Conservation (phyloP, 2,888 invertebrate species). For the Metopia argyrocephala region DNA sequence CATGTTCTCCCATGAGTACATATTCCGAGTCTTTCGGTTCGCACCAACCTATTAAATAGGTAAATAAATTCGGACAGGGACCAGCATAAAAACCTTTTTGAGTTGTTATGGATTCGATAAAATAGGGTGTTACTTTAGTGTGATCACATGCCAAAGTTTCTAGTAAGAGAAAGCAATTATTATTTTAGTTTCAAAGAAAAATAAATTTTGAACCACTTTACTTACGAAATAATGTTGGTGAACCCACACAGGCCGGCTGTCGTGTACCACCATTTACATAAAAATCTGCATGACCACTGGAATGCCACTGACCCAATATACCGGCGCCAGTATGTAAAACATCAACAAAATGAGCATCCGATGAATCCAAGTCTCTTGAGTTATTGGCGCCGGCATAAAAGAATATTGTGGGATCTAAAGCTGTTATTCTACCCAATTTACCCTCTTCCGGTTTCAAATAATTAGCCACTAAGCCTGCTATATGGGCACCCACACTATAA, state of each 20-base stretch:
- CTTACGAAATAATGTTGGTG: slow-evolving; percentile 90
- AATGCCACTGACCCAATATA: slow-evolving; percentile 93
- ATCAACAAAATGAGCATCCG: slow-evolving; percentile 91
- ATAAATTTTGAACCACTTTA: slow-evolving; percentile 11
- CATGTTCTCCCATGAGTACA: slow-evolving; percentile 92
- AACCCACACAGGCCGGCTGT: slow-evolving; percentile 91
- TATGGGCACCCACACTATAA: slow-evolving; percentile 92
- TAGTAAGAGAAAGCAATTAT: slow-evolving; percentile 72
- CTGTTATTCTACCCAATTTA: slow-evolving; percentile 90
- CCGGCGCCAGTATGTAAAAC: slow-evolving; percentile 92
- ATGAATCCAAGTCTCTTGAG: slow-evolving; percentile 87
- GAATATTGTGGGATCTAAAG: slow-evolving; percentile 91
- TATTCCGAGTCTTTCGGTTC: slow-evolving; percentile 88
- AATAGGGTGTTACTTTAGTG: slow-evolving; percentile 93
- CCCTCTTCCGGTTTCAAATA: slow-evolving; percentile 83
- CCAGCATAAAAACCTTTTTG: slow-evolving; percentile 90
- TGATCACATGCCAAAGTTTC: slow-evolving; percentile 93
- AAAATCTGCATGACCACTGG: slow-evolving; percentile 92
- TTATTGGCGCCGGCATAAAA: slow-evolving; percentile 91
- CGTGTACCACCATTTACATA: slow-evolving; percentile 92
- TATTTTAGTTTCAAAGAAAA: not conserved
- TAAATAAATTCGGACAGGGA: slow-evolving; percentile 88
- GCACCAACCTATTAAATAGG: slow-evolving; percentile 92
- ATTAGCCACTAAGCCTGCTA: slow-evolving; percentile 90
- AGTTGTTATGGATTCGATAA: slow-evolving; percentile 91